These are phyloP conservation scores for Pantherophis vulpinus DNA, from an alignment of 2,797 vertebrate species.

Conservation along the genomic window DNA sequence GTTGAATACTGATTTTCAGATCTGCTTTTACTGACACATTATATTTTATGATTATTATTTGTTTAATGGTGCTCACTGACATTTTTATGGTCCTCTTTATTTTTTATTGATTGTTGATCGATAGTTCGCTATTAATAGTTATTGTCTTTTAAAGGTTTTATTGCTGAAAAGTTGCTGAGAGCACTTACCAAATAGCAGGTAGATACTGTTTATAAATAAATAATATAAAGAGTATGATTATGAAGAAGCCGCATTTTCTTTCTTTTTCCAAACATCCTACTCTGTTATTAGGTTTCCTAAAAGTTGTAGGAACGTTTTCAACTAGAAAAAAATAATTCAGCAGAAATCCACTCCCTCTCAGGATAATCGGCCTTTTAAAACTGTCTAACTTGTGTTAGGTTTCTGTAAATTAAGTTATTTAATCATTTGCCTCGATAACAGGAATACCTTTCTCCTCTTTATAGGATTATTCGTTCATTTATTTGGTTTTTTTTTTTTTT, in stretches of 20 bases:
- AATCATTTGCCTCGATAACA: background rate
- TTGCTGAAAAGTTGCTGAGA: background rate
- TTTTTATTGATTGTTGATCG: background rate
- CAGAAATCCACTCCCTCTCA: background rate
- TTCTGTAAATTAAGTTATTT: background rate
- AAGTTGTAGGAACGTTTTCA: background rate
- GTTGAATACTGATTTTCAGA: background rate
- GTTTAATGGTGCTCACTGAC: background rate
- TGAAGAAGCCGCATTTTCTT: background rate
- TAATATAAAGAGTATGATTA: background rate
- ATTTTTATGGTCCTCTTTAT: background rate
- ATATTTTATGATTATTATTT: background rate
- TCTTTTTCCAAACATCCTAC: background rate
- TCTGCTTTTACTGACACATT: background rate
- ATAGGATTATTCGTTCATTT: background rate
- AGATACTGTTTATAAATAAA: background rate
- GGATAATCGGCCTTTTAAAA: background rate
- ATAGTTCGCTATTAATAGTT: background rate
- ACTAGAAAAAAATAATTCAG: background rate
- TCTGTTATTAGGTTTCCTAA: background rate
- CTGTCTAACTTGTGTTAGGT: background rate
- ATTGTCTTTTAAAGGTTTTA: conserved; percentile 7
- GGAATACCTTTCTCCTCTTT: fast-evolving
- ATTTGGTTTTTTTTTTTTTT: background rate
- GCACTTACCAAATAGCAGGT: background rate